These are phyloP conservation scores for Doryteuthis pealeii DNA, from an alignment of 1,140 invertebrate species.

Conservation along the genomic window DNA sequence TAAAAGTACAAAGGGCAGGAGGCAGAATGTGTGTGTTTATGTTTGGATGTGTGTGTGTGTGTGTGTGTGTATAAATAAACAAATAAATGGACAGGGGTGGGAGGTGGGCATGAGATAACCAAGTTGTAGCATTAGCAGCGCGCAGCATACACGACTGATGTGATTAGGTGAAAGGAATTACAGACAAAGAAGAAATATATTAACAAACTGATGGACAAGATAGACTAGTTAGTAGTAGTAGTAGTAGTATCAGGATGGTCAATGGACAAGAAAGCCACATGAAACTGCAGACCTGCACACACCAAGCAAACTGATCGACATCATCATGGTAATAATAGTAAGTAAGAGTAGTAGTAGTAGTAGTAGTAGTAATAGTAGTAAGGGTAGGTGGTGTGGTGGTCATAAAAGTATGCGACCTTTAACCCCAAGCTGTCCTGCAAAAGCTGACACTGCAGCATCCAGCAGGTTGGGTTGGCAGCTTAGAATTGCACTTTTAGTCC, in stretches of 20 bases:
- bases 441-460: not conserved
- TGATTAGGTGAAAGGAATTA: no score
- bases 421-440: not conserved
- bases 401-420: not conserved
- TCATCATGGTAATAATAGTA: not conserved
- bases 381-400: not conserved
- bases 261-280: slow-evolving; percentile 5
- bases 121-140: no score
- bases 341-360: not conserved
- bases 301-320: slow-evolving; percentile 5
- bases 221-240: not conserved
- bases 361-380: not conserved
- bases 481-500: not conserved
- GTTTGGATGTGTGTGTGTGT: no score
- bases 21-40: no score
- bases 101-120: no score
- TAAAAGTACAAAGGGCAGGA: no score
- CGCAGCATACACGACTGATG: no score
- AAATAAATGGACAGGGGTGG: no score
- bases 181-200: no score
- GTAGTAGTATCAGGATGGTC: not conserved
- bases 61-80: no score
- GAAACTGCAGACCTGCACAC: slow-evolving; percentile 9
- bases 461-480: not conserved
- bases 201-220: not conserved